phyloP scores from a whole-genome alignment of 2,797 vertebrate species.

The Aviceda cuculoides region DNA sequence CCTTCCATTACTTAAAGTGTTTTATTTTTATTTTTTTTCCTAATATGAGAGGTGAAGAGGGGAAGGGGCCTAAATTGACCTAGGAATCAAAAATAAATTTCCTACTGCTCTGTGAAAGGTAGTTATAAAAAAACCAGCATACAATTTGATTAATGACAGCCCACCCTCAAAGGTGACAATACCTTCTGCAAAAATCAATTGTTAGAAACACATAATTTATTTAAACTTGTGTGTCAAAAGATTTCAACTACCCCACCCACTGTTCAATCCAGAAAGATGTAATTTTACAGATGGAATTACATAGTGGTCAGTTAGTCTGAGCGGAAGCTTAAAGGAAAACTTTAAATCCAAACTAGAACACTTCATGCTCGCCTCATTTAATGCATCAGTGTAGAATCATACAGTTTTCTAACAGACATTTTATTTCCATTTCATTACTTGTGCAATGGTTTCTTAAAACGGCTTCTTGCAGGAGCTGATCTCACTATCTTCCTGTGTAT shows the following conservation, averaged over 20 bases:
- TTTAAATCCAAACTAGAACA: neutral
- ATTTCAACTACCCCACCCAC: neutral
- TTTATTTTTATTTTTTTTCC: neutral
- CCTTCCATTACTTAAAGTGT: neutral
- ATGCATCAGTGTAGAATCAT: neutral
- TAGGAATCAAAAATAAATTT: neutral
- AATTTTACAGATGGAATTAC: neutral
- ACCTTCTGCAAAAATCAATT: neutral
- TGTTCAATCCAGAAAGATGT: neutral
- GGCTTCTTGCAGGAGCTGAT: neutral
- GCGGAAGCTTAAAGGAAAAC: neutral
- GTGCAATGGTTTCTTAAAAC: neutral
- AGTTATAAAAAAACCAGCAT: neutral
- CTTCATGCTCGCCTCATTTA: neutral
- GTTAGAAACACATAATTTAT: neutral
- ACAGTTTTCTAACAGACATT: neutral
- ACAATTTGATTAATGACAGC: neutral
- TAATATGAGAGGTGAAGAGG: neutral
- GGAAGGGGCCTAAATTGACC: neutral
- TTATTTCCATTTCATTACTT: neutral
- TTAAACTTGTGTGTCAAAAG: neutral
- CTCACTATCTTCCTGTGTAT: neutral
- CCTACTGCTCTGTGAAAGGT: neutral
- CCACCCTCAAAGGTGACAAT: neutral
- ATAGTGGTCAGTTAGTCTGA: neutral